Percentiles rank a stretch among this genome's conserved stretches.
Evolutionary conservation across 2,888 invertebrate genomes (phyloP).

Genomic region (Eugnorisma glareosa): DNA sequence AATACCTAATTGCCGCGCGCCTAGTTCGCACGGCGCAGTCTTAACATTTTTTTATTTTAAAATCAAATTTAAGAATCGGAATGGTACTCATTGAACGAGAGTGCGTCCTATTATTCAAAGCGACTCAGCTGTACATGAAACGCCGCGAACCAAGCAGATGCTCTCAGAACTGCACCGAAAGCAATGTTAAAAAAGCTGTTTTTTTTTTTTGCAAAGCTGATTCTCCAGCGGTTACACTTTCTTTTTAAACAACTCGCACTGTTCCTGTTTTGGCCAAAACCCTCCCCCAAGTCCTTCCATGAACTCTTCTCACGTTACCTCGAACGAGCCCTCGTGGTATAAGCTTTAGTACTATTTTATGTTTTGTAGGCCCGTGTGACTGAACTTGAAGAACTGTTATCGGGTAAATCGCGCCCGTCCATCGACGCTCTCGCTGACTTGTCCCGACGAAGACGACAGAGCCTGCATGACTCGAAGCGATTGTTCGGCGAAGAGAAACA

Average conservation of each 20-base stretch:
- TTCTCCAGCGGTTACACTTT: not conserved
- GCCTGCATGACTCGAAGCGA: constrained; percentile 81
- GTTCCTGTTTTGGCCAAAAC: not conserved
- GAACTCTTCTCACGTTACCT: not conserved
- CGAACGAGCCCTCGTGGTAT: not conserved
- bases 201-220: too few relatives aligned
- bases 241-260: not conserved
- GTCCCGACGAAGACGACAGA: constrained; percentile 80
- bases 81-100: too few relatives aligned
- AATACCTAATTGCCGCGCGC: too few relatives aligned
- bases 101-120: not conserved
- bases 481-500: constrained; percentile 72
- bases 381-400: constrained; percentile 68
- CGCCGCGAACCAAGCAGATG: not conserved
- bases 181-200: too few relatives aligned
- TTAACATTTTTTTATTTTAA: too few relatives aligned
- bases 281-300: not conserved
- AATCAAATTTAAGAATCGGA: too few relatives aligned
- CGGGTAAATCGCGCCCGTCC: constrained; percentile 68
- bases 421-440: constrained; percentile 72
- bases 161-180: not conserved
- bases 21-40: too few relatives aligned
- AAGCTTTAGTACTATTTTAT: not conserved
- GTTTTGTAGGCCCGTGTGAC: constrained; percentile 73
- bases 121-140: not conserved